These are phyloP conservation scores for Danio jaintianensis DNA, from an alignment of 2,797 vertebrate species.

Conservation along the genomic window DNA sequence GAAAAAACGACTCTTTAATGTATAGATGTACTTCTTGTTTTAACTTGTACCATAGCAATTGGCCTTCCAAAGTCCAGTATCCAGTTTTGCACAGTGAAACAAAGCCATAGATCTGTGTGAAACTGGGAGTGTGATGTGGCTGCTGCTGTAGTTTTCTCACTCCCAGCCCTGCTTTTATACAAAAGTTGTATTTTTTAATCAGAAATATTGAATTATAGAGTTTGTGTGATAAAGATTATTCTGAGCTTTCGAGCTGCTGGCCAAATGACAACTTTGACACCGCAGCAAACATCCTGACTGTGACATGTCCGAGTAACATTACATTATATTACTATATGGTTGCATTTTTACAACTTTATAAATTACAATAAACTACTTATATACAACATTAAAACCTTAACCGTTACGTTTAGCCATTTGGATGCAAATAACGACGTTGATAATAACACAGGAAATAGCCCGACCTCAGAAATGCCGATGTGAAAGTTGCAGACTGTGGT, in stretches of 20 bases:
- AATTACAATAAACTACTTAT: no score
- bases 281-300: not conserved
- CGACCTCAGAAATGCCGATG: slow-evolving; percentile 13
- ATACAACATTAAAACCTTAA: not conserved
- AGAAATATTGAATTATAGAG: not conserved
- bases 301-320: not conserved
- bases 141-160: slow-evolving; percentile 36
- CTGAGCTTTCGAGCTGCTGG: not conserved
- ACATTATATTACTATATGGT: not conserved
- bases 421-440: not conserved
- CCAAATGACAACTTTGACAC: not conserved
- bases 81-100: slow-evolving; percentile 97
- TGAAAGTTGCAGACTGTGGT: slow-evolving; percentile 15
- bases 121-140: slow-evolving; percentile 71
- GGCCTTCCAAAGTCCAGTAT: slow-evolving; percentile 96
- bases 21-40: not conserved
- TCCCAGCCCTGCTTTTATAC: slow-evolving; percentile 25
- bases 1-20: not conserved
- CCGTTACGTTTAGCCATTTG: not conserved
- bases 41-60: slow-evolving; percentile 87
- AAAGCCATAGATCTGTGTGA: slow-evolving; percentile 93
- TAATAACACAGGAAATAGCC: not conserved
- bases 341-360: not conserved
- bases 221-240: not conserved
- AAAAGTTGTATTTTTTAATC: not conserved